Evolutionary conservation across 2,113 vertebrate genomes (phyloP).

Genomic region (Colaptes auratus): DNA sequence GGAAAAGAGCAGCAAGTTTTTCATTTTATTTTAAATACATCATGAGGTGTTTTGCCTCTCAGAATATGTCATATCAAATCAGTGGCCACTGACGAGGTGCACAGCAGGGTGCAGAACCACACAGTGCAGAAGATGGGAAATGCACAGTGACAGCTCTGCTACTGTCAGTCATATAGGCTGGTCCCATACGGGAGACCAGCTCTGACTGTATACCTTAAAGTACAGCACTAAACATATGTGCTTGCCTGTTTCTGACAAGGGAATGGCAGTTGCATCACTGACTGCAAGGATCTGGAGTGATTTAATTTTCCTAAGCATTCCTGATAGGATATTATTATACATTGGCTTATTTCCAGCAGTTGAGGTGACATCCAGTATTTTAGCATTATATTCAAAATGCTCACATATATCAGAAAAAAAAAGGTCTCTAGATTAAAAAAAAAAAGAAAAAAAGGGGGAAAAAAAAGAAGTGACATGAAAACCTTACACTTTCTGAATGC

Average conservation of each 20-base stretch:
- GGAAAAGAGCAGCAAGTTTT: conserved; percentile 48
- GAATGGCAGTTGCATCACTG: conserved; percentile 45
- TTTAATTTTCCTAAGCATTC: conserved; percentile 64
- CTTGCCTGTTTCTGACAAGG: conserved; percentile 55
- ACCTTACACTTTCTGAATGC: conserved; percentile 62
- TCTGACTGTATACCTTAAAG: conserved; percentile 47
- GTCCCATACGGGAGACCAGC: background rate
- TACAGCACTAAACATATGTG: conserved; percentile 60
- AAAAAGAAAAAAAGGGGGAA: background rate
- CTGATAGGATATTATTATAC: conserved; percentile 63
- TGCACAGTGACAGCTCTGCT: background rate
- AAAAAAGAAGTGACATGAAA: conserved; percentile 50
- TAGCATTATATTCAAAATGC: conserved; percentile 56
- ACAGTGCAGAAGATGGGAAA: background rate
- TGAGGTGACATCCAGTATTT: conserved; percentile 53
- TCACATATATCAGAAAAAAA: conserved; percentile 30
- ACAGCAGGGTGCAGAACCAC: conserved; percentile 11
- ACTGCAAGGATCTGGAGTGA: conserved; percentile 50
- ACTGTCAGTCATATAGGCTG: conserved; percentile 1
- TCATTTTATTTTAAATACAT: conserved; percentile 32
- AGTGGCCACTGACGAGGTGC: conserved; percentile 16
- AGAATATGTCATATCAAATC: conserved; percentile 36
- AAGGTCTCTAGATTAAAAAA: conserved; percentile 37
- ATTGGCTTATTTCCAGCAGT: conserved; percentile 52
- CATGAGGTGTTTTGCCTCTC: conserved; percentile 52